Evolutionary conservation across 1,140 invertebrate species (phyloP), one percentile per base, ranked within the genome.

Genomic region (Pseudobourletiella spinata): DNA sequence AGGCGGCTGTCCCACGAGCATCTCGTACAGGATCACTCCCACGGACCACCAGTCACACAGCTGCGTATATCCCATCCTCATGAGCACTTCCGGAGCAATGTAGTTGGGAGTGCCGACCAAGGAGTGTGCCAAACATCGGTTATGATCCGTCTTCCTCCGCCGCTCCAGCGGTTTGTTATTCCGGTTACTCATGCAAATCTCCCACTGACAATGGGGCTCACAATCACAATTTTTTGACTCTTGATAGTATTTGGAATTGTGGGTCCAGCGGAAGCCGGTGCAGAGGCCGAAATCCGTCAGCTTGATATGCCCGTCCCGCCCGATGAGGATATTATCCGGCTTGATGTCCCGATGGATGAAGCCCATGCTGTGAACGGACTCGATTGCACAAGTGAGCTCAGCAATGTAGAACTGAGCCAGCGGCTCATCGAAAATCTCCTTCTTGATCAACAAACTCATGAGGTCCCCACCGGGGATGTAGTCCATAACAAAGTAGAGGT

Each of bases 31-130:
- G 71, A 99, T 99, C 11, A 99, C 95, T 29, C 94, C 94, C 20
- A 99, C 95, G 73, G 91, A 63, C 96, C 96, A 99, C 94, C 96
- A 99, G 79, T 99, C 96, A 77, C 96, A 99, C 3, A 95, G 80
- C 74, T 96, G 91, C 2, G 94, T 96, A 73, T 99, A 98, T 18
- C 95, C 95, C 16, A 84, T 90, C 51, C 90, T 79, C 67, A 89
- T 82, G 14, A 98, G 75, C n/a, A 98, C 94, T 78, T 98, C 95
- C 0, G 95, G 95, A n/a, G 95, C 95, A 66, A 99, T 99, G 75
- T 99, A 99, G 78, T 99, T 99, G 1, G 95, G 95, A 30, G 96
- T 99, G 51, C 96, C 95, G 24, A 99, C 96, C 29, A 98, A 78
- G 22, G 95, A 98, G 79, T 98, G 95, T 29, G 96, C 95, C 60